Evolutionary conservation across 2,113 vertebrate species (phyloP).

Genomic region (Lathamus discolor): DNA sequence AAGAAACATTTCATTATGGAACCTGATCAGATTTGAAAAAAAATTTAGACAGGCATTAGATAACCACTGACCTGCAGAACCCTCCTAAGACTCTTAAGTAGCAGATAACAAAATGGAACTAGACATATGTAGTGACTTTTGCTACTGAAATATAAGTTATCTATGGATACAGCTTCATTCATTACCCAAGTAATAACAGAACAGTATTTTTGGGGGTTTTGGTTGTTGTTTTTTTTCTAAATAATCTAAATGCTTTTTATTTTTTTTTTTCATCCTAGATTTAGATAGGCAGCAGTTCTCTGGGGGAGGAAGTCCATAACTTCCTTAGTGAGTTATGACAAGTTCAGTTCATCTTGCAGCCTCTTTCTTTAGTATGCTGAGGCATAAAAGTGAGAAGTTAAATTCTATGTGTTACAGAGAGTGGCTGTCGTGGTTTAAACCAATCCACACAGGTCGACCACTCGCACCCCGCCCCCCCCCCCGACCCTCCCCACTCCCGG

Average conservation of each 20-base stretch:
- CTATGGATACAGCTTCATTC: not conserved
- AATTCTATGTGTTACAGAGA: not conserved
- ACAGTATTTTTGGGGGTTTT: not conserved
- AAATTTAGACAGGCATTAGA: not conserved
- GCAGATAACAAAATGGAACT: not conserved
- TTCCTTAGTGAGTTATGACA: not conserved
- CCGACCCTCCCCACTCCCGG: no score
- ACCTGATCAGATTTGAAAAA: not conserved
- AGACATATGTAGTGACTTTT: not conserved
- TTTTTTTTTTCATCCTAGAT: not conserved
- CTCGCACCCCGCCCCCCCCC: no score
- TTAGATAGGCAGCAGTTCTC: not conserved
- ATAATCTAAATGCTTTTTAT: slow-evolving; percentile 11
- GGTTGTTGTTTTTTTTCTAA: not conserved
- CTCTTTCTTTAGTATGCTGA: not conserved
- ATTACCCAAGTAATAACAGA: not conserved
- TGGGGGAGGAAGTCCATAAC: not conserved
- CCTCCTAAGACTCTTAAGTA: not conserved
- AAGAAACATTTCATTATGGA: not conserved
- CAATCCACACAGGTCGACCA: no score
- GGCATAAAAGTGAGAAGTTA: not conserved
- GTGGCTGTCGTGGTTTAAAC: not conserved
- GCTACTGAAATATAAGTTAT: not conserved
- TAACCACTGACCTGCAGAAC: not conserved
- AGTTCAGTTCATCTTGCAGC: not conserved